Percentiles rank a stretch among this genome's conserved stretches.
Conservation (phyloP, 2,113 vertebrate genomes). For the Ailurus styani region DNA sequence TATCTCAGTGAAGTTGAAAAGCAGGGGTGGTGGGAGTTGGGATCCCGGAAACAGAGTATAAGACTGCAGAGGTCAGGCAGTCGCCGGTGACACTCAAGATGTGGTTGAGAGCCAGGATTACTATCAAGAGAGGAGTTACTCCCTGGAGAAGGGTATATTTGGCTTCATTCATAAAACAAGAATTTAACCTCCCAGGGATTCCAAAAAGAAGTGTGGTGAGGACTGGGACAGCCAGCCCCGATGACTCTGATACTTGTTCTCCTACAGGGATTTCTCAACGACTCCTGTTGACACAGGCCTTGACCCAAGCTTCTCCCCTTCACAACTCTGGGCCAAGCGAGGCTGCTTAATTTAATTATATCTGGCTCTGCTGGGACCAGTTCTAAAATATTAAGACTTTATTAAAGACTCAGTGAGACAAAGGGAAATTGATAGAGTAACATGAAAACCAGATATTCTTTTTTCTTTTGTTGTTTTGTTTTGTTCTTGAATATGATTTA, state of each 20-base stretch:
- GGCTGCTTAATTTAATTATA: neutral
- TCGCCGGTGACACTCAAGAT: neutral
- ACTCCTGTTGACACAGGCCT: neutral
- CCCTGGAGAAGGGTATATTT: neutral
- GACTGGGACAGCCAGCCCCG: neutral
- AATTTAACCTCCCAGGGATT: neutral
- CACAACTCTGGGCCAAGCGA: neutral
- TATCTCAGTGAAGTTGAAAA: neutral
- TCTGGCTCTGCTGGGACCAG: neutral
- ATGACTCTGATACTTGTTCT: too few species aligned
- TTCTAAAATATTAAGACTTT: neutral
- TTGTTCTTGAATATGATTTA: neutral
- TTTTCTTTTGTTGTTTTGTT: neutral
- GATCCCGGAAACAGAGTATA: neutral
- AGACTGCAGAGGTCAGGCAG: neutral
- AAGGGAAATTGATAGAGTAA: neutral
- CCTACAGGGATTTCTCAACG: neutral
- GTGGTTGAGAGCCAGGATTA: neutral
- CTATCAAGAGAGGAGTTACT: accelerated
- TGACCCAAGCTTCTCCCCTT: neutral
- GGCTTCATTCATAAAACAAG: neutral
- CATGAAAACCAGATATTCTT: neutral
- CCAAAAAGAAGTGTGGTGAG: neutral
- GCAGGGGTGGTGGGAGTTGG: neutral
- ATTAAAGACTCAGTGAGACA: neutral